Conservation (phyloP, 1,140 invertebrate species). For the Drosophila aff. region DNA sequence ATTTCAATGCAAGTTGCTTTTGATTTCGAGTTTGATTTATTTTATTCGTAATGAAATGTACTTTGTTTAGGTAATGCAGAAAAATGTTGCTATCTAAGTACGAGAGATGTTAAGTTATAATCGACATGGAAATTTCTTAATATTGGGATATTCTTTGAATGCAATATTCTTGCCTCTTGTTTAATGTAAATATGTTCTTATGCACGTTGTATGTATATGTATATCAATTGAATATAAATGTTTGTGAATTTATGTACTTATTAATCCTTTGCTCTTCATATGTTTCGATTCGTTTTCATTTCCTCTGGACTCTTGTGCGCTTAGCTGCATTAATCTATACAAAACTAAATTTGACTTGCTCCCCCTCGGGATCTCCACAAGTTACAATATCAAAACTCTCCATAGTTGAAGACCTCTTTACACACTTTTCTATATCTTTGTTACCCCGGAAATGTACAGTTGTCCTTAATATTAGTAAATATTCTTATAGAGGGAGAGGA, state of each 20-base stretch:
- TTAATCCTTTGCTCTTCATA: slow-evolving; percentile 36
- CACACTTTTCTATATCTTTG: slow-evolving; percentile 23
- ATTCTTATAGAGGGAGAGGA: slow-evolving; percentile 17
- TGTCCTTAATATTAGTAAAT: slow-evolving; percentile 5
- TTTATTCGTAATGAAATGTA: slow-evolving; percentile 52
- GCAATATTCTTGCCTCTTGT: slow-evolving; percentile 43
- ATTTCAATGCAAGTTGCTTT: slow-evolving; percentile 59
- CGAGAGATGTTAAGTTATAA: slow-evolving; percentile 73
- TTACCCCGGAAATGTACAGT: slow-evolving; percentile 29
- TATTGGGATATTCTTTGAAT: slow-evolving; percentile 61
- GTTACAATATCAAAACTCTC: slow-evolving; percentile 77
- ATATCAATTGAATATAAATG: slow-evolving; percentile 61
- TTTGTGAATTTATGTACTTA: slow-evolving; percentile 42
- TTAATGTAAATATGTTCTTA: slow-evolving; percentile 48
- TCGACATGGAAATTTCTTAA: slow-evolving; percentile 72
- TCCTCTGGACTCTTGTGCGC: slow-evolving; percentile 74
- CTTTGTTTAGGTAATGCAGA: slow-evolving; percentile 61
- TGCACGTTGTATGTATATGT: slow-evolving; percentile 43
- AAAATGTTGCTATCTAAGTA: slow-evolving; percentile 83
- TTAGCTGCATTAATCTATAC: slow-evolving; percentile 72
- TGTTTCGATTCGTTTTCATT: slow-evolving; percentile 19
- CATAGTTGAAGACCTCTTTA: slow-evolving; percentile 37
- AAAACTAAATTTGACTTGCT: slow-evolving; percentile 64
- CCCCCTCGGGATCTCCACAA: slow-evolving; percentile 50
- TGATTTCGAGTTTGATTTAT: slow-evolving; percentile 34